A percentile compares a stretch with the other conserved stretches of the same genome.
Evolutionary conservation across 2,113 vertebrate species (phyloP).

Genomic region (Oriolus oriolus): DNA sequence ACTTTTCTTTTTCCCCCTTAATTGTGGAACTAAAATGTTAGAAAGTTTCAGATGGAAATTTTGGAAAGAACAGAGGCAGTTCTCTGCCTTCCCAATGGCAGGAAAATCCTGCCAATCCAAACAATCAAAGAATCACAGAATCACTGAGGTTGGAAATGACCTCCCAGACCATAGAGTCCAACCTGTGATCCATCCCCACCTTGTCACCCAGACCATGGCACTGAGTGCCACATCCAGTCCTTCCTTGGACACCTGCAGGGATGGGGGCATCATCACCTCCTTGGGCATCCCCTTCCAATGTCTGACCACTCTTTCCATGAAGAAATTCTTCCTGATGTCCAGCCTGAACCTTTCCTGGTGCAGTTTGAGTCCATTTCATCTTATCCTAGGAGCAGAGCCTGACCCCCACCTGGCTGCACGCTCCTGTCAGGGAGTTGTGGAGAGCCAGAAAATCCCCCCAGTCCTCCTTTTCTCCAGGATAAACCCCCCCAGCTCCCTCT

Average conservation of each 20-base stretch:
- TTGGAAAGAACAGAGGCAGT: neutral
- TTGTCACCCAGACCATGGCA: neutral
- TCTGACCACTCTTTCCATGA: fast-evolving
- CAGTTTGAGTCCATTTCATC: neutral
- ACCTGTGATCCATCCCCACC: fast-evolving
- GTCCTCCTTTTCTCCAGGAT: neutral
- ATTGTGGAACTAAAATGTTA: neutral
- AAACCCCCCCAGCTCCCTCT: neutral
- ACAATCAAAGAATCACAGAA: neutral
- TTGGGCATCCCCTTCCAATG: neutral
- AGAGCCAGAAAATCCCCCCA: neutral
- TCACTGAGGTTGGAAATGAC: fast-evolving
- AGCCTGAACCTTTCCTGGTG: neutral
- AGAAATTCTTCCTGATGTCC: neutral
- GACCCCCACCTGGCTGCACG: neutral
- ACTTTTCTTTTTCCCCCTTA: neutral
- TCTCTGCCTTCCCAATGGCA: neutral
- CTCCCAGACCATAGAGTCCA: fast-evolving
- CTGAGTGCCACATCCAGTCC: neutral
- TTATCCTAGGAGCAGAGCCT: neutral
- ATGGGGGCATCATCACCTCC: neutral
- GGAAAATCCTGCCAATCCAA: neutral
- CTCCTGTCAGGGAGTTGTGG: neutral
- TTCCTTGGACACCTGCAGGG: neutral
- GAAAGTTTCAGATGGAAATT: neutral